These are phyloP conservation scores for Lepisosteus oculatus DNA, from an alignment of 2,113 vertebrate species.

Conservation along the genomic window DNA sequence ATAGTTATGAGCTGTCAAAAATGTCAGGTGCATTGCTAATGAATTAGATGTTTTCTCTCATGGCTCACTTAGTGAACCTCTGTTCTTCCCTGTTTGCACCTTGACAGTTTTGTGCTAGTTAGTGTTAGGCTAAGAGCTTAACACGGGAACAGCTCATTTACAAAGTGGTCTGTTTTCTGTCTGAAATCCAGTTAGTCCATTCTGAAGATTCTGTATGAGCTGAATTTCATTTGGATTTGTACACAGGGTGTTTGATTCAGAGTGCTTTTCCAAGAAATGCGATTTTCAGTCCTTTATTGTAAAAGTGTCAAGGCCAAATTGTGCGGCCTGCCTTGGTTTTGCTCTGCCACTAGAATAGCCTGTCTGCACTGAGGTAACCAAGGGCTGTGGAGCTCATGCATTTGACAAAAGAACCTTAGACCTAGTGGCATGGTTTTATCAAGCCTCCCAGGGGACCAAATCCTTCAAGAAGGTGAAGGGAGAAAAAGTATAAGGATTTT, in stretches of 20 bases:
- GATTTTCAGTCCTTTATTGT: constrained; percentile 10
- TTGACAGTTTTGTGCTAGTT: too few relatives aligned
- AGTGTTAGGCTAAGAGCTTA: too few relatives aligned
- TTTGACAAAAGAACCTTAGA: constrained; percentile 49
- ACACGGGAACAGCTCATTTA: too few relatives aligned
- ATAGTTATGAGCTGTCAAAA: too few relatives aligned
- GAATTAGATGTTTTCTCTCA: too few relatives aligned
- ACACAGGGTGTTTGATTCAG: not conserved
- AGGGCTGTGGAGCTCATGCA: not conserved
- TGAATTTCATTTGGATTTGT: too few relatives aligned
- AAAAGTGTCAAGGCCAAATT: not conserved
- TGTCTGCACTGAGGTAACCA: not conserved
- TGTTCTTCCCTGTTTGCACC: too few relatives aligned
- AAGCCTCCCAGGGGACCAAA: constrained; percentile 56
- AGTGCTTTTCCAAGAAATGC: constrained; percentile 15
- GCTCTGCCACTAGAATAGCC: not conserved
- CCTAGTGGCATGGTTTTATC: constrained; percentile 30
- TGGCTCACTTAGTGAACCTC: too few relatives aligned
- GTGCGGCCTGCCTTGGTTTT: constrained; percentile 3
- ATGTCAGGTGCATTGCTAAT: too few relatives aligned
- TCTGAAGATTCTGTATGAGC: too few relatives aligned
- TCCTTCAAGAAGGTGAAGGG: constrained; percentile 55
- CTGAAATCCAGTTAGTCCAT: too few relatives aligned
- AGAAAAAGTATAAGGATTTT: constrained; percentile 45
- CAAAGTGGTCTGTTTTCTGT: too few relatives aligned